Evolutionary conservation across 2,888 invertebrate species (phyloP).

Genomic region (Cataglyphis altisquamis): DNA sequence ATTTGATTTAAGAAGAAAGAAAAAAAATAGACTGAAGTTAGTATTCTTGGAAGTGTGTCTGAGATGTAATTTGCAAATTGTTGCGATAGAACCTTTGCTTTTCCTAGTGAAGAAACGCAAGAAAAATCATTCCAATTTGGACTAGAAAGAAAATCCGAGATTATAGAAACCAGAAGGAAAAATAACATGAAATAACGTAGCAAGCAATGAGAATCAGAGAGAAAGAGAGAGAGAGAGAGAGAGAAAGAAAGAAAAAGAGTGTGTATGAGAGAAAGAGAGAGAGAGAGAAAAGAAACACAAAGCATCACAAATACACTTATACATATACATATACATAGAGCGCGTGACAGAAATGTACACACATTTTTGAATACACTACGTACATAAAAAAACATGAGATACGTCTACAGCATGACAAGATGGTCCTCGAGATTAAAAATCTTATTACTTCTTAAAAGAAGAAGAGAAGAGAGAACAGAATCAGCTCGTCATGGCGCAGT

Average conservation of each 20-base stretch:
- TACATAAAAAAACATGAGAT: conserved; percentile 74
- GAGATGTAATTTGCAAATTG: conserved; percentile 48
- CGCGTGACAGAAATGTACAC: conserved; percentile 70
- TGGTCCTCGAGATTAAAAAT: conserved; percentile 64
- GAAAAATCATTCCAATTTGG: conserved; percentile 54
- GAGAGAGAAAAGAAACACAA: conserved; percentile 59
- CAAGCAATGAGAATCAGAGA: background rate
- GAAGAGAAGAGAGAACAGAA: conserved; percentile 37
- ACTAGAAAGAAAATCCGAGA: conserved; percentile 16
- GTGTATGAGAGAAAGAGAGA: background rate
- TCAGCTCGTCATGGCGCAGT: conserved; percentile 78
- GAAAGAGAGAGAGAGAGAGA: background rate
- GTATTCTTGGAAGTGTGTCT: conserved; percentile 68
- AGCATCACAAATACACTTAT: conserved; percentile 74
- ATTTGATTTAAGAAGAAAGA: conserved; percentile 32
- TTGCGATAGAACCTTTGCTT: conserved; percentile 18
- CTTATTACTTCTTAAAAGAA: conserved; percentile 43
- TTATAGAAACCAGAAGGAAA: conserved; percentile 41
- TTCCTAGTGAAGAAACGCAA: conserved; percentile 45
- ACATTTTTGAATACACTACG: conserved; percentile 79
- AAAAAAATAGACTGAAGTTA: conserved; percentile 68
- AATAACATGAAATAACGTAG: background rate
- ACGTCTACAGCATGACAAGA: conserved; percentile 75
- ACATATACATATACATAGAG: conserved; percentile 5
- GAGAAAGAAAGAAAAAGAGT: background rate